These are phyloP conservation scores for Mus pahari DNA, from an alignment of 2,113 vertebrate species.

Conservation along the genomic window DNA sequence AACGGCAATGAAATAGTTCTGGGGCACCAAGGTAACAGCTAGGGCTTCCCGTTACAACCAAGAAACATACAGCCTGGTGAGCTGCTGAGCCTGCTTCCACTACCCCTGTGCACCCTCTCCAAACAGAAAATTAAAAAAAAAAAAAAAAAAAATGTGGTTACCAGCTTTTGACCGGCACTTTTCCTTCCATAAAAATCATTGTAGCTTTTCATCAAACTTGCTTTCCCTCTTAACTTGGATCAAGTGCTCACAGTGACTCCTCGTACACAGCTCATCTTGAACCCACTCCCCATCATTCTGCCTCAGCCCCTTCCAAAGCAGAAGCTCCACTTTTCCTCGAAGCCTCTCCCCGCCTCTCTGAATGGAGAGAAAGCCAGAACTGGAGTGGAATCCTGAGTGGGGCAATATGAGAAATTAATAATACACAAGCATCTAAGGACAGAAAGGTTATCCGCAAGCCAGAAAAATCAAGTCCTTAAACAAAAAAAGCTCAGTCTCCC, in stretches of 20 bases:
- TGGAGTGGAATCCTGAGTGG: background rate
- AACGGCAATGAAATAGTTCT: conserved; percentile 74
- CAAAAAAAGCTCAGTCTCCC: background rate
- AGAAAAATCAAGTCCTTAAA: background rate
- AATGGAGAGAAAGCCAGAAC: background rate
- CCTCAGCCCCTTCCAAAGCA: background rate
- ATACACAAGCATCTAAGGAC: background rate
- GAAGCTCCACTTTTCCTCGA: background rate
- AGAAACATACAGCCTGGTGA: background rate
- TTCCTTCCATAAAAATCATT: background rate
- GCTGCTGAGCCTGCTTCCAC: background rate
- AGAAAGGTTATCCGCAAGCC: background rate
- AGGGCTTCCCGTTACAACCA: conserved; percentile 62
- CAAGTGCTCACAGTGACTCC: background rate
- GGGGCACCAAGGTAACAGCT: conserved; percentile 67
- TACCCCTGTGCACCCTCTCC: background rate
- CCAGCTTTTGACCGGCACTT: background rate
- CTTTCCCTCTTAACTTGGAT: background rate
- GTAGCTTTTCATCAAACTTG: background rate
- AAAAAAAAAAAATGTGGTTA: background rate
- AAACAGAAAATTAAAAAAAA: background rate
- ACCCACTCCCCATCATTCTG: background rate
- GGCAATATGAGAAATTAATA: background rate
- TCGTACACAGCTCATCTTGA: background rate
- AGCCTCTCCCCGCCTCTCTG: background rate